Percentiles rank a stretch among this genome's conserved stretches.
phyloP scores from a whole-genome alignment of 2,888 invertebrate genomes.

The Pediacus dermestoides region DNA sequence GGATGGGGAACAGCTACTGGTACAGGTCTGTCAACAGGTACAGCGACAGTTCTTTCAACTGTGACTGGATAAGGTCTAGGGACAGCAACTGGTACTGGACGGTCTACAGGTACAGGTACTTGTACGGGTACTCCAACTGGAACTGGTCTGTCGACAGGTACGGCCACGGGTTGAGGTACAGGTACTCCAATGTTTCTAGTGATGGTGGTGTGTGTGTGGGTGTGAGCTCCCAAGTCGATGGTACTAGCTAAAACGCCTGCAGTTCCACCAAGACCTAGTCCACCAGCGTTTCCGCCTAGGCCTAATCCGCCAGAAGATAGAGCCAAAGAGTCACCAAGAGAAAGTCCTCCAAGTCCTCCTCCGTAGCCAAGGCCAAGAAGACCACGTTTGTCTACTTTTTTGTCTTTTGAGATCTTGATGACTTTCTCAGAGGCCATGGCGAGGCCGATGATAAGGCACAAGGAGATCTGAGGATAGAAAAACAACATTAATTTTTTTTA shows the following conservation, averaged over 20 bases:
- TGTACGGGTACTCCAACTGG: slow-evolving; percentile 52
- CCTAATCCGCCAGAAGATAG: slow-evolving; percentile 17
- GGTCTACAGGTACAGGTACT: slow-evolving; percentile 51
- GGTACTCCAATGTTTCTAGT: slow-evolving; percentile 52
- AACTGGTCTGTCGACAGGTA: slow-evolving; percentile 51
- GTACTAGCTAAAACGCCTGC: slow-evolving; percentile 15
- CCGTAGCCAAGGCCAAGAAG: slow-evolving; percentile 36
- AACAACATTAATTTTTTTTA: background rate
- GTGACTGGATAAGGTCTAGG: slow-evolving; percentile 48
- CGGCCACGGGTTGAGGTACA: slow-evolving; percentile 53
- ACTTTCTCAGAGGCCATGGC: slow-evolving; percentile 30
- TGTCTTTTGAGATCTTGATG: slow-evolving; percentile 26
- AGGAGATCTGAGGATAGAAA: slow-evolving; percentile 34
- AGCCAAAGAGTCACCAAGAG: slow-evolving; percentile 14
- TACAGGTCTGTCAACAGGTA: slow-evolving; percentile 50
- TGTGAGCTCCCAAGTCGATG: slow-evolving; percentile 34
- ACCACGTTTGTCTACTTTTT: slow-evolving; percentile 43
- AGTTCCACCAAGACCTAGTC: slow-evolving; percentile 18
- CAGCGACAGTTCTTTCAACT: slow-evolving; percentile 54
- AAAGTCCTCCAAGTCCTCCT: slow-evolving; percentile 22
- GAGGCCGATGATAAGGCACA: slow-evolving; percentile 34
- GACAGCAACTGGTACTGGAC: slow-evolving; percentile 51
- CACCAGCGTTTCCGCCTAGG: slow-evolving; percentile 22
- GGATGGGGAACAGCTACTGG: slow-evolving; percentile 39
- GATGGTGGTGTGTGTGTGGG: slow-evolving; percentile 49